These are phyloP conservation scores for Picathartes gymnocephalus DNA, from an alignment of 2,113 vertebrate genomes.

Conservation along the genomic window DNA sequence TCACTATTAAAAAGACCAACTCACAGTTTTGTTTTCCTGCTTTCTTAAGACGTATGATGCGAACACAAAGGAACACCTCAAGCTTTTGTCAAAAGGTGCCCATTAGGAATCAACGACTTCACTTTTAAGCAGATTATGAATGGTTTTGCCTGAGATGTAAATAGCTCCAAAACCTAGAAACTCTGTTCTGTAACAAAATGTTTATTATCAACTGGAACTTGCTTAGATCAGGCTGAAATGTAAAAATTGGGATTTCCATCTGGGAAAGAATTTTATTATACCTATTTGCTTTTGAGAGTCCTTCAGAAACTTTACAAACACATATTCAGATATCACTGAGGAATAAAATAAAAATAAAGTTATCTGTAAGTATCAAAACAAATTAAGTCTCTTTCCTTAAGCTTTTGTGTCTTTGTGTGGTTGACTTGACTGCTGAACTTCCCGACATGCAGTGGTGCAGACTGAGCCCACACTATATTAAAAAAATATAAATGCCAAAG, in stretches of 20 bases:
- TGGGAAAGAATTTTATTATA: not conserved
- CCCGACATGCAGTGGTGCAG: not conserved
- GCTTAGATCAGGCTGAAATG: not conserved
- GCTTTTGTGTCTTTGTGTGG: not conserved
- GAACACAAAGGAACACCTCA: not conserved
- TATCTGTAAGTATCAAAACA: not conserved
- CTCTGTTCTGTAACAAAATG: not conserved
- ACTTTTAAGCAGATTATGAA: not conserved
- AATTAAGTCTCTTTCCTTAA: not conserved
- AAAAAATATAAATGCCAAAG: not conserved
- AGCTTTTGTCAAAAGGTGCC: not conserved
- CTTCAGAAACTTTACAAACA: not conserved
- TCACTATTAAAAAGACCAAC: not conserved
- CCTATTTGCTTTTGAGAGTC: not conserved
- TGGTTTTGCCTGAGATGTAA: not conserved
- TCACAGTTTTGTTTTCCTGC: not conserved
- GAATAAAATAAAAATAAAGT: not conserved
- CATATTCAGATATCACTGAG: not conserved
- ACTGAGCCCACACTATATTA: not conserved
- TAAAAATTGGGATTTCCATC: not conserved
- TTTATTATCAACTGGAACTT: not conserved
- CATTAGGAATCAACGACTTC: not conserved
- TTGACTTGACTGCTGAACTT: not conserved
- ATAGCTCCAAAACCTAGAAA: not conserved
- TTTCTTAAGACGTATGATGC: not conserved